Evolutionary conservation across 2,113 vertebrate species (phyloP), one percentile per base, ranked within the genome.

Genomic region (Pluvialis apricaria): DNA sequence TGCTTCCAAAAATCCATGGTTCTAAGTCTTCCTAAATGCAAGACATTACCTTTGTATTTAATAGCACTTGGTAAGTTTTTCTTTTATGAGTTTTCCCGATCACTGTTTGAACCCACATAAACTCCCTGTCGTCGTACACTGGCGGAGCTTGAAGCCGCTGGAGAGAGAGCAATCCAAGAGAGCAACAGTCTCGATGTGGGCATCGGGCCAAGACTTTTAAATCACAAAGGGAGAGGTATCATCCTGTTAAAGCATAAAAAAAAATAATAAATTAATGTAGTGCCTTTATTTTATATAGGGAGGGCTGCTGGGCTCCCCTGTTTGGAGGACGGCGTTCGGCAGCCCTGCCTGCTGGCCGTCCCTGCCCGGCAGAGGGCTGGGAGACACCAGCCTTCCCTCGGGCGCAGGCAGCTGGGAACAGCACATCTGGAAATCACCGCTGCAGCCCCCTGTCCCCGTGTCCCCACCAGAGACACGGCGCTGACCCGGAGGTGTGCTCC

Each of bases 281-380:
- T 10, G 28, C 24, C 65, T 75, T 26, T 49, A 55, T 49, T 51
- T 42, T 7, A 9, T 5, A 17, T 1, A 34, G 13, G 1, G 16
- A 65, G 44, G 45, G 24, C 8, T 34, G 10, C 44, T 13, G 44
- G 3, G 5, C 36, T 34, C 19, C 13, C 21, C 42, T 6, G 32
- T 13, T 32, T 5, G 36, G 11, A 17, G 1, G 3, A 16, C 3
- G 7, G 9, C 21, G 1, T 32, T 55, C 25, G 36, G 57, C 1
- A 31, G 25, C 55, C 4, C 19, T 36, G 28, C 31, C 42, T 6
- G 1, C 13, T n/a, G 32, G 18, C 29, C 25, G 55, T 7, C 13
- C 14, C 1, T 38, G 79, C 40, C 51, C 16, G 11, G 91, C 72
- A 88, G 72, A 83, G 85, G 79, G 85, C 85, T 83, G 44, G 24